Evolutionary conservation across 2,113 vertebrate species (phyloP).

Genomic region (Shinisaurus crocodilurus): DNA sequence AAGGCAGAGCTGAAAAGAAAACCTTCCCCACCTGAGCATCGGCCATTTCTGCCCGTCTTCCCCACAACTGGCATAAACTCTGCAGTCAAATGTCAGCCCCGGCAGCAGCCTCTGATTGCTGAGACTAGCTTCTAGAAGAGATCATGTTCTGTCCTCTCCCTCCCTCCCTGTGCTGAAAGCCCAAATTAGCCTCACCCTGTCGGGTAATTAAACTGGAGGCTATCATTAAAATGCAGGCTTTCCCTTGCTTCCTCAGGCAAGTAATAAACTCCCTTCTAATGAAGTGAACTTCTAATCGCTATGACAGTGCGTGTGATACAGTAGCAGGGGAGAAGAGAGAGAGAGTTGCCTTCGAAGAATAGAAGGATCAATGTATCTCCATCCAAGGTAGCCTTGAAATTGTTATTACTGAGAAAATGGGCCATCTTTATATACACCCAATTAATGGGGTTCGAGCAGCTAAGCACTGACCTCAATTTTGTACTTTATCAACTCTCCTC

Average conservation of each 20-base stretch:
- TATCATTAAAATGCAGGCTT: slow-evolving; percentile 61
- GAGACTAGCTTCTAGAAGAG: slow-evolving; percentile 21
- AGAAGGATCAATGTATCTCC: background rate
- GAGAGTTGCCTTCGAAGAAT: background rate
- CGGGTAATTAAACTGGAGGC: slow-evolving; percentile 59
- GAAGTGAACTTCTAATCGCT: slow-evolving; percentile 49
- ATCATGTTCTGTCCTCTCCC: slow-evolving; percentile 37
- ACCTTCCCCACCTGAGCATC: background rate
- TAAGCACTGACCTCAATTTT: slow-evolving; percentile 14
- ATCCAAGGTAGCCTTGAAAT: slow-evolving; percentile 5
- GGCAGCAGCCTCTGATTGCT: background rate
- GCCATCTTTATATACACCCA: slow-evolving; percentile 5
- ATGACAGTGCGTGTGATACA: slow-evolving; percentile 12
- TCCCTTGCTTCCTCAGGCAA: slow-evolving; percentile 61
- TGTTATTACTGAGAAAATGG: slow-evolving; percentile 8
- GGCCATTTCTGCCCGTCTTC: background rate
- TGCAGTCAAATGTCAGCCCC: background rate
- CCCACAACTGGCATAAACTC: background rate
- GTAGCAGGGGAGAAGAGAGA: background rate
- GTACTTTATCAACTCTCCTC: slow-evolving; percentile 11
- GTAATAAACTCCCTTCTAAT: slow-evolving; percentile 67
- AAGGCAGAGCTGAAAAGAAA: background rate
- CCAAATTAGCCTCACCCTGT: slow-evolving; percentile 56
- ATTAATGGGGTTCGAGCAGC: slow-evolving; percentile 31
- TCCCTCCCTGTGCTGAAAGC: slow-evolving; percentile 48